Conservation (phyloP, 2,888 invertebrate species). For the Drosophila paramelanica region DNA sequence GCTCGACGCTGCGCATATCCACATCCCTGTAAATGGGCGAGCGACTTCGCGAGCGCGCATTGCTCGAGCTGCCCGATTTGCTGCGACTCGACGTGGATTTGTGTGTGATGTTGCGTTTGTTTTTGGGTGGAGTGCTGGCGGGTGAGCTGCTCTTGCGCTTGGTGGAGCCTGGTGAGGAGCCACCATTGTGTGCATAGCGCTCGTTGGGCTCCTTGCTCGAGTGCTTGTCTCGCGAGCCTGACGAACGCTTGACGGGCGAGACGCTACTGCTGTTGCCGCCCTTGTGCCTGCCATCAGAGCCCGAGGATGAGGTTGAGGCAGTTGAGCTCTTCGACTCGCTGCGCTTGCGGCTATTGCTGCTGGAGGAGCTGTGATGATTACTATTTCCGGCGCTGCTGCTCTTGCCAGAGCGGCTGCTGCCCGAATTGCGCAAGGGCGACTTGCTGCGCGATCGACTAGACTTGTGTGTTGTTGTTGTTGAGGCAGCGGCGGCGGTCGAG, state of each 20-base stretch:
- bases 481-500: constrained; percentile 22
- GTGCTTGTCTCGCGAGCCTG: constrained; percentile 46
- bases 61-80: constrained; percentile 36
- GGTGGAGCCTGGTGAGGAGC: constrained; percentile 52
- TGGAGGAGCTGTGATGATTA: constrained; percentile 46
- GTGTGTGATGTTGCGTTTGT: constrained; percentile 68
- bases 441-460: constrained; percentile 80
- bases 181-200: constrained; percentile 60
- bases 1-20: constrained; percentile 71
- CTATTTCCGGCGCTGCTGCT: constrained; percentile 19
- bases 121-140: constrained; percentile 73
- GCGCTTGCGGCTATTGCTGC: constrained; percentile 74
- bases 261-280: constrained; percentile 22
- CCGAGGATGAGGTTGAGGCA: constrained; percentile 71
- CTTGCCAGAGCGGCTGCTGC: constrained; percentile 64
- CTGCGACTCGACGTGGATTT: constrained; percentile 47
- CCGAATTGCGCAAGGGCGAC: constrained; percentile 72
- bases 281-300: constrained; percentile 69
- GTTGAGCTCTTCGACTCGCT: constrained; percentile 79
- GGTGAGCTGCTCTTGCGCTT: constrained; percentile 82
- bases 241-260: constrained; percentile 55
- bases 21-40: constrained; percentile 79
- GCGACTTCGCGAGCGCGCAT: constrained; percentile 79
- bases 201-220: constrained; percentile 59
- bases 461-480: constrained; percentile 36